Evolutionary conservation across 1,140 invertebrate genomes (phyloP).

Genomic region (Conus betulinus): DNA sequence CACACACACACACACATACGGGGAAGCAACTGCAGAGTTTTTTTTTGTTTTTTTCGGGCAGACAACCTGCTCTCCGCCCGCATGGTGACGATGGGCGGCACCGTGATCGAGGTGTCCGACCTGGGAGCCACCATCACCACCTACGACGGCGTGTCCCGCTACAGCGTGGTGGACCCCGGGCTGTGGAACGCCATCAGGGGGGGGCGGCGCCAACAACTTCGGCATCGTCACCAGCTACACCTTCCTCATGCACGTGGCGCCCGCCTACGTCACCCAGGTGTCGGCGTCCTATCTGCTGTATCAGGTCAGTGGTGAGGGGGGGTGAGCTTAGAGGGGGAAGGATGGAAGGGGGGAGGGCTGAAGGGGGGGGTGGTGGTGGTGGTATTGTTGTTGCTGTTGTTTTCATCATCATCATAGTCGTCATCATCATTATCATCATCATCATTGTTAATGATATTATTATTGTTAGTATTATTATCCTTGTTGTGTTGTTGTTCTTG

Average conservation of each 20-base stretch:
- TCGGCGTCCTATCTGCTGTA: background rate
- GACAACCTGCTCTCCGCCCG: background rate
- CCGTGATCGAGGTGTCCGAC: background rate
- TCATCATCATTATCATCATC: too few relatives aligned
- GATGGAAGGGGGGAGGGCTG: background rate
- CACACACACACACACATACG: too few relatives aligned
- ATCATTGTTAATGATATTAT: too few relatives aligned
- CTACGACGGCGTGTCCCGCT: background rate
- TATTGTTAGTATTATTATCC: too few relatives aligned
- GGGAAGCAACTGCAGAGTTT: too few relatives aligned
- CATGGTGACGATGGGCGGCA: background rate
- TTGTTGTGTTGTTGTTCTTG: background rate
- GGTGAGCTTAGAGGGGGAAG: background rate
- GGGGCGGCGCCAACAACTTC: constrained; percentile 5
- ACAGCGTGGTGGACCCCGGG: background rate
- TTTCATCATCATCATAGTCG: too few relatives aligned
- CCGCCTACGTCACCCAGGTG: background rate
- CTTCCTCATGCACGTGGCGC: background rate
- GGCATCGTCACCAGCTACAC: constrained; percentile 12
- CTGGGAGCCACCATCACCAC: background rate
- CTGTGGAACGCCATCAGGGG: background rate
- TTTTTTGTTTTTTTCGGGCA: background rate
- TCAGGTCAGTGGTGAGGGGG: background rate
- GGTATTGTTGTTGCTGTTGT: background rate
- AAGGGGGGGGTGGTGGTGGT: background rate